Percentiles rank a stretch among this genome's conserved stretches.
Conservation (phyloP, 2,797 vertebrate species). For the Liasis olivaceus region DNA sequence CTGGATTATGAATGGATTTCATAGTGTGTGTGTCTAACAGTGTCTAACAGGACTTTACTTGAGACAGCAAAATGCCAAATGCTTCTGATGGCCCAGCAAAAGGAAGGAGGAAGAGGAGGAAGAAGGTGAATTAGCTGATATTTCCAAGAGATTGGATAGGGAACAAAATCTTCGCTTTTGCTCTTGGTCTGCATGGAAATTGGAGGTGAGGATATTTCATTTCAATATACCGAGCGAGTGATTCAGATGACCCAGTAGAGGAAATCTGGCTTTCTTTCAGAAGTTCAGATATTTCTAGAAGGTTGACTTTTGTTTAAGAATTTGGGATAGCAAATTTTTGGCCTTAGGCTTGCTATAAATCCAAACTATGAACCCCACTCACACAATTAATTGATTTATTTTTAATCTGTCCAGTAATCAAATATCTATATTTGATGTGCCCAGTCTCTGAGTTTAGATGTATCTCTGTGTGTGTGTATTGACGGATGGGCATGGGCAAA, state of each 20-base stretch:
- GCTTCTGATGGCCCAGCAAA: too few species aligned
- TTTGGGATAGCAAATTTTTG: background rate
- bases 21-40: background rate
- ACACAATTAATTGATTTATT: background rate
- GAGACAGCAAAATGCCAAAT: background rate
- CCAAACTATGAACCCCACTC: background rate
- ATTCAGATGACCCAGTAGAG: background rate
- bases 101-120: background rate
- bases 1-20: constrained; percentile 19
- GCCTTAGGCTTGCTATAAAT: background rate
- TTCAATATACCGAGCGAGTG: background rate
- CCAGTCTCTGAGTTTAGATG: background rate
- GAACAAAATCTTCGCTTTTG: background rate
- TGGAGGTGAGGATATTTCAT: background rate
- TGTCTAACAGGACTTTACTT: background rate
- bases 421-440: background rate
- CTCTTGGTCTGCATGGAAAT: background rate
- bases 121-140: too few species aligned
- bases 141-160: background rate
- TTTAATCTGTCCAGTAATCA: background rate
- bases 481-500: background rate
- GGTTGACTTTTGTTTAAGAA: background rate
- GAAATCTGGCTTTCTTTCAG: background rate
- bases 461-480: background rate
- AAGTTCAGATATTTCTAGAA: background rate